These are phyloP conservation scores for Idaea dimidiata DNA, from an alignment of 2,888 invertebrate genomes.

Conservation along the genomic window DNA sequence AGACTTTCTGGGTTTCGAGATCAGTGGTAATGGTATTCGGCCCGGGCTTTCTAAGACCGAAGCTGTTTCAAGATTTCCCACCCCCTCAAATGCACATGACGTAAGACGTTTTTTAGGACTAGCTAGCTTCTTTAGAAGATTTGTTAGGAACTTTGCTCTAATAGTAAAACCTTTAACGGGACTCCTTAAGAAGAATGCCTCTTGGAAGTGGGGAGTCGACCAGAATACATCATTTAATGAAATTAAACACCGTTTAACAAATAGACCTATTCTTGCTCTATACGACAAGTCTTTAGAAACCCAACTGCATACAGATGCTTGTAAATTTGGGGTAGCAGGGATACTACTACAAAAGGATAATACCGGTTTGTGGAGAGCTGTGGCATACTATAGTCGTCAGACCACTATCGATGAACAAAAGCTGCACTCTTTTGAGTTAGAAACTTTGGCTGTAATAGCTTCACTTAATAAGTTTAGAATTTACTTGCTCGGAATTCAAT, in stretches of 20 bases:
- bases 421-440: slow-evolving; percentile 30
- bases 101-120: slow-evolving; percentile 11
- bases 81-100: slow-evolving; percentile 31
- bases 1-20: slow-evolving; percentile 34
- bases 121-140: slow-evolving; percentile 29
- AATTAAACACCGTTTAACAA: too few relatives aligned
- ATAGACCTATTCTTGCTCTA: too few relatives aligned
- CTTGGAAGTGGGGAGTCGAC: slow-evolving; percentile 24
- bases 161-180: slow-evolving; percentile 25
- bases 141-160: slow-evolving; percentile 25
- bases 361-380: too few relatives aligned
- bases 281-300: too few relatives aligned
- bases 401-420: slow-evolving; percentile 14
- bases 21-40: slow-evolving; percentile 29
- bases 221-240: slow-evolving; percentile 22
- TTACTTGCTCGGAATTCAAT: slow-evolving; percentile 25
- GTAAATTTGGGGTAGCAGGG: too few relatives aligned
- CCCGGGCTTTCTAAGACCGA: slow-evolving; percentile 35
- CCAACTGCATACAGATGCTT: too few relatives aligned
- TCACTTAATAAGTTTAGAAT: slow-evolving; percentile 29
- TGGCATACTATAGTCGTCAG: too few relatives aligned
- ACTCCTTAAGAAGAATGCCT: slow-evolving; percentile 24
- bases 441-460: slow-evolving; percentile 31
- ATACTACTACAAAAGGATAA: too few relatives aligned
- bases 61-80: slow-evolving; percentile 32